A percentile compares a stretch with the other conserved stretches of the same genome.
These are phyloP conservation scores for Drosophila imparisetae DNA, from an alignment of 2,888 invertebrate species.

Conservation along the genomic window DNA sequence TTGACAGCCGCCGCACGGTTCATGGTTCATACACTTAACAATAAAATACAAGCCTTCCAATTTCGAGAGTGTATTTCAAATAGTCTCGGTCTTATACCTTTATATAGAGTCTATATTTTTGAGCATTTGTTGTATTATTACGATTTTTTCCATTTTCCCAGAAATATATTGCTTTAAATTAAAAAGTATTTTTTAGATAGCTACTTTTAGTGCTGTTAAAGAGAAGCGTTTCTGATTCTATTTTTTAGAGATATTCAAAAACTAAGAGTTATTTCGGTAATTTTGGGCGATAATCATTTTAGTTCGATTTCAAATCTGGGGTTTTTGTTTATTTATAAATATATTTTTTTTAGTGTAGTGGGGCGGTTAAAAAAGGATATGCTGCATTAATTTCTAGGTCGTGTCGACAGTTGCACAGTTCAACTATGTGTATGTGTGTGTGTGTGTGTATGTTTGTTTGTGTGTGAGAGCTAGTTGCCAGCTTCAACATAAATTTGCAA, in stretches of 20 bases:
- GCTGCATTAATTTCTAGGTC: slow-evolving; percentile 48
- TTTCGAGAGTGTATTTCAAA: neutral
- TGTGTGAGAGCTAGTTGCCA: slow-evolving; percentile 21
- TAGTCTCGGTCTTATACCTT: neutral
- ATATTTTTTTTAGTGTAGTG: neutral
- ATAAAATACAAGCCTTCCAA: neutral
- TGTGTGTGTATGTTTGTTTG: slow-evolving; percentile 14
- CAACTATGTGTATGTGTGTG: neutral
- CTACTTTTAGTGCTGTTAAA: neutral
- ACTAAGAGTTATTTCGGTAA: neutral
- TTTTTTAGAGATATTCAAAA: neutral
- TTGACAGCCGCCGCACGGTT: slow-evolving; percentile 43
- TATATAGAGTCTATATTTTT: neutral
- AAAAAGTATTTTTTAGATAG: neutral
- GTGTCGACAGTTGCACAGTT: slow-evolving; percentile 26
- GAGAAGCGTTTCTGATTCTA: neutral
- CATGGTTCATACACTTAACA: slow-evolving; percentile 21
- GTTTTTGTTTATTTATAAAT: neutral
- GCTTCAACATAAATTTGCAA: slow-evolving; percentile 79
- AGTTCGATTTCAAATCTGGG: neutral
- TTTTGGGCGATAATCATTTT: neutral
- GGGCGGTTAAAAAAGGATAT: slow-evolving; percentile 7
- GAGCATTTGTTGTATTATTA: neutral
- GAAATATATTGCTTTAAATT: neutral
- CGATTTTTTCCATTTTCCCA: neutral